A percentile compares a stretch with the other conserved stretches of the same genome.
Evolutionary conservation across 2,797 vertebrate species (phyloP).

Genomic region (Scolopax bukidnonensis): DNA sequence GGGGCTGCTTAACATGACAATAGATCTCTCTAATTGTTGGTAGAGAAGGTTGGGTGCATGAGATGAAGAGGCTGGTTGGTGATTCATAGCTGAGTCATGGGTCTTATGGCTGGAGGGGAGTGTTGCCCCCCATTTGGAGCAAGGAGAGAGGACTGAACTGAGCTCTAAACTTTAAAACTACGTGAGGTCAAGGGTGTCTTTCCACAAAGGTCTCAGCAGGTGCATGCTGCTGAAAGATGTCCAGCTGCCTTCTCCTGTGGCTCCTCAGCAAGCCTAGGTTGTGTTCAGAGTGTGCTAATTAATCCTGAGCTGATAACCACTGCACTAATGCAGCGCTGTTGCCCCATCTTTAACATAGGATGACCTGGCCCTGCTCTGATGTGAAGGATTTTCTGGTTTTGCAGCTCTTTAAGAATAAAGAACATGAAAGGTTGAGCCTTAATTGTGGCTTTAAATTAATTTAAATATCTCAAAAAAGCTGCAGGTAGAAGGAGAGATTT

Average conservation of each 20-base stretch:
- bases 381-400: slow-evolving; percentile 10
- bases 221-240: not conserved
- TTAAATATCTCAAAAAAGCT: not conserved
- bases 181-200: not conserved
- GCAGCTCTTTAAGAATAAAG: not conserved
- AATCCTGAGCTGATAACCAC: not conserved
- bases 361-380: not conserved
- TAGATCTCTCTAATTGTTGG: not conserved
- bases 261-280: not conserved
- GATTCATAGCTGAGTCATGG: not conserved
- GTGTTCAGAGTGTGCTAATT: not conserved
- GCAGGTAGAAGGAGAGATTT: not conserved
- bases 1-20: not conserved
- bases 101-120: not conserved
- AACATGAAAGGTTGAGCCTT: not conserved
- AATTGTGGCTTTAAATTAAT: not conserved
- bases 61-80: not conserved
- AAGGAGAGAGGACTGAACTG: not conserved
- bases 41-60: not conserved
- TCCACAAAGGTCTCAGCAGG: not conserved
- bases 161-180: not conserved
- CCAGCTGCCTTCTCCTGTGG: not conserved
- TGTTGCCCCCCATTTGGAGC: not conserved
- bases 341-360: not conserved
- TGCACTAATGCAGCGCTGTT: not conserved